Evolutionary conservation across 1,140 invertebrate genomes (phyloP), one percentile per base, ranked within the genome.

Genomic region (Pararge aegeria): DNA sequence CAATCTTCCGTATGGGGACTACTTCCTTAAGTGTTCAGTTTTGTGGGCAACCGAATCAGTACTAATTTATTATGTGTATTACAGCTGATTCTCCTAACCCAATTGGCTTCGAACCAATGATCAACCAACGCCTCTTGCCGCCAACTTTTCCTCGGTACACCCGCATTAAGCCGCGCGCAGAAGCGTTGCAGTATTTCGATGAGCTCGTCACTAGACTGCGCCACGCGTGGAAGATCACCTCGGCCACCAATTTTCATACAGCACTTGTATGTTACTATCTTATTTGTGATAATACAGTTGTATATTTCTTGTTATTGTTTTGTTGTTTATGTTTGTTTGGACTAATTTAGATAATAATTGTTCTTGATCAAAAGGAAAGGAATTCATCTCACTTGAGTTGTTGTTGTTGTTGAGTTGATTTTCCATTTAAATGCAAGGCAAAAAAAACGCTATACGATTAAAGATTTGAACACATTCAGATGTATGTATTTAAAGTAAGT

Each of bases 61-160:
- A 10, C 4, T 24, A 37, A 34, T 30, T 10, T 4, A 30, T 5
- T 1, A 7, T 34, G 30, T 34, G 2, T 34, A 0, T 79, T 77
- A 3, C 66, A 93, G 91, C 91, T 12, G 92, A 92, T 50, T 88
- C 89, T 9, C 92, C 92, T 3, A 93, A 93, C 69, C 91, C 92
- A 0, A 94, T 97, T 91, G 97, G 97, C 0, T 99, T 99, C 91
- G 97, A 99, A 80, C 97, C 98, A 16, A 93, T 98, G 80, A 95
- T 98, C 29, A 99, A 99, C 90, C 97, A 98, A 89, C 93, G 98
- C 64, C 91, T 98, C 24, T 90, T 99, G 21, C 98, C 98, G 34
- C 98, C 98, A 0, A 98, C 98, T n/a, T 99, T 99, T 92, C 98
- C 98, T 7, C 92, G 98, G 1, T 99, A 98, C 87, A 98, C 97